Evolutionary conservation across 2,113 vertebrate species (phyloP).

Genomic region (Stegostoma tigrinum): DNA sequence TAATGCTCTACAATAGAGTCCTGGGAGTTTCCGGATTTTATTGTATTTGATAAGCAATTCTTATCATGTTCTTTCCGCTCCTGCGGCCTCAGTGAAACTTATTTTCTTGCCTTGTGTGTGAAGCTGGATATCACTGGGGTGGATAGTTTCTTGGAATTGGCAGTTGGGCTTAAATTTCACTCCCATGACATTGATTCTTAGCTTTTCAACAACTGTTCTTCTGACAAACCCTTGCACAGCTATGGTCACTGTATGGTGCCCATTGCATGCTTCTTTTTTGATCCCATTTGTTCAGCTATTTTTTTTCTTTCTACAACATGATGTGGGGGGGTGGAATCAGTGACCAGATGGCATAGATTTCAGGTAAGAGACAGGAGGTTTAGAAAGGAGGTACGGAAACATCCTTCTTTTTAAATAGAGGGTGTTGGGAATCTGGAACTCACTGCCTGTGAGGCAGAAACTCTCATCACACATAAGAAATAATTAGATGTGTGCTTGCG

Average conservation of each 20-base stretch:
- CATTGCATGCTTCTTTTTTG: neutral
- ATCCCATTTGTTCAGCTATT: neutral
- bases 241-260: too few relatives aligned
- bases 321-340: too few relatives aligned
- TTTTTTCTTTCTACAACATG: neutral
- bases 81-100: neutral
- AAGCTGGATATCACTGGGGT: neutral
- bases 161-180: neutral
- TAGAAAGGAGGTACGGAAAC: too few relatives aligned
- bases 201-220: neutral
- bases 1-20: neutral
- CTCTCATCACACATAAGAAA: too few relatives aligned
- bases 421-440: too few relatives aligned
- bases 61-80: neutral
- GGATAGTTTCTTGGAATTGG: neutral
- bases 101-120: neutral
- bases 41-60: conserved; percentile 4
- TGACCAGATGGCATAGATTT: too few relatives aligned
- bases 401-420: too few relatives aligned
- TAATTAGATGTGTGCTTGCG: too few relatives aligned
- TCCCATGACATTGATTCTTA: neutral
- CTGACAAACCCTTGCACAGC: neutral
- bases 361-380: too few relatives aligned
- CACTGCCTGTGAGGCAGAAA: too few relatives aligned
- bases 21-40: neutral